A percentile compares a stretch with the other conserved stretches of the same genome.
Evolutionary conservation across 2,797 vertebrate species (phyloP).

Genomic region (Anguilla anguilla): DNA sequence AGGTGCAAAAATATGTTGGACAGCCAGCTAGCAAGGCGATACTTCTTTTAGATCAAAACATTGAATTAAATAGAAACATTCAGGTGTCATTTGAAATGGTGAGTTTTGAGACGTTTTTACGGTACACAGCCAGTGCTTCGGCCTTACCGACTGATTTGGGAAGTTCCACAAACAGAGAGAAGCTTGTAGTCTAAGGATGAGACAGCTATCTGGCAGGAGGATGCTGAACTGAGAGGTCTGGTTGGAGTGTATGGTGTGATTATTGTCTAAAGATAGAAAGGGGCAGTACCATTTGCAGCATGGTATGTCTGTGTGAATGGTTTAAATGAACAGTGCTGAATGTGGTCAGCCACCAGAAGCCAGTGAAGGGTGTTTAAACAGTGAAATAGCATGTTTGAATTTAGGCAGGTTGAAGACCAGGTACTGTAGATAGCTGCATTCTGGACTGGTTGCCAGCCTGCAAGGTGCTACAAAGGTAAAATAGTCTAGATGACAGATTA

Average conservation of each 20-base stretch:
- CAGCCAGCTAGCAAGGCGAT: no score
- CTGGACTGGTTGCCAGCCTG: background rate
- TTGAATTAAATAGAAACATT: background rate
- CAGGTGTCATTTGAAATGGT: background rate
- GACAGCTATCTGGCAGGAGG: background rate
- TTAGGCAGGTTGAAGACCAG: background rate
- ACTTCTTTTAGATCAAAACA: no score
- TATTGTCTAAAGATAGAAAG: background rate
- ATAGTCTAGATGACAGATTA: background rate
- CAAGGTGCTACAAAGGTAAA: background rate
- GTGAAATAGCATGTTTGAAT: background rate
- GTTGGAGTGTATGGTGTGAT: background rate
- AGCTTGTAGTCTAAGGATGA: background rate
- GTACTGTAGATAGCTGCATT: background rate
- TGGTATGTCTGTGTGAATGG: background rate
- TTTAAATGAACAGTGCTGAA: slow-evolving; percentile 1
- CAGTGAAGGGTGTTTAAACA: background rate
- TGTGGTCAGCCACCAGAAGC: background rate
- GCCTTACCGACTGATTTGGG: background rate
- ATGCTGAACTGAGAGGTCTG: background rate
- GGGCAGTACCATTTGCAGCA: background rate
- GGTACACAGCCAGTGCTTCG: no score
- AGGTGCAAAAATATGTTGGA: no score
- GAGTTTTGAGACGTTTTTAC: background rate
- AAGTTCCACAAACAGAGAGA: background rate